Base-by-base conservation (phyloP, 92 coral and sea anemone genomes). In the Epizoanthus ramosus region DNA sequence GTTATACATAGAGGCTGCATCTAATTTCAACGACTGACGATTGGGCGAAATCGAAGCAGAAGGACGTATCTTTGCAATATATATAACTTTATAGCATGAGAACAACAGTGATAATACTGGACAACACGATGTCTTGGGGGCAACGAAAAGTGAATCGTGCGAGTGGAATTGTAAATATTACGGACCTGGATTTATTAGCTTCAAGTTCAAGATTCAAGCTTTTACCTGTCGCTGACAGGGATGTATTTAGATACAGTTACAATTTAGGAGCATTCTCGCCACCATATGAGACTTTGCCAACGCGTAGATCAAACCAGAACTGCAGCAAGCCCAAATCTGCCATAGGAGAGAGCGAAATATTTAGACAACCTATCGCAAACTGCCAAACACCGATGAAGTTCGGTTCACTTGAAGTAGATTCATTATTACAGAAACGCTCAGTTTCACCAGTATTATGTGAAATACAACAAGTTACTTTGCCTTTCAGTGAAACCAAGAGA, bases 221-320 rank as follows among this genome's bases (percentile, higher is more conserved):
- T 21, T 21, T 15, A 8, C 14, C 71, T 6, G 23, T 63, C 19
- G 52, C 21, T 77, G 54, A 73, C 77, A 39, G 54, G n/a, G 73
- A 50, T 52, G 69, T 88, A 1, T 83, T 76, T 21, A 70, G 75
- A 12, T 88, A 88, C 61, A 88, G 91, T 82, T 88, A 88, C 68
- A 88, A 88, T 52, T 75, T 88, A 21, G 88, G 85, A 83, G 68
- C 60, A 50, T 84, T 61, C 24, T 16, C 60, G 5, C 28, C 82
- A 12, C 70, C 41, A 28, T 41, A 39, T 37, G 57, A 77, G 45
- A 31, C 61, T 8, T 23, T 41, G 41, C 39, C 82, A 21, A 45
- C 53, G 6, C 37, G 23, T 24, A 24, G 25, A 33, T 28, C 68
- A 39, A 18, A 61, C 39, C 21, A 9, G 54, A 16, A 9, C n/a